Evolutionary conservation across 2,113 vertebrate genomes (phyloP).

Genomic region (Hystrix brachyura): DNA sequence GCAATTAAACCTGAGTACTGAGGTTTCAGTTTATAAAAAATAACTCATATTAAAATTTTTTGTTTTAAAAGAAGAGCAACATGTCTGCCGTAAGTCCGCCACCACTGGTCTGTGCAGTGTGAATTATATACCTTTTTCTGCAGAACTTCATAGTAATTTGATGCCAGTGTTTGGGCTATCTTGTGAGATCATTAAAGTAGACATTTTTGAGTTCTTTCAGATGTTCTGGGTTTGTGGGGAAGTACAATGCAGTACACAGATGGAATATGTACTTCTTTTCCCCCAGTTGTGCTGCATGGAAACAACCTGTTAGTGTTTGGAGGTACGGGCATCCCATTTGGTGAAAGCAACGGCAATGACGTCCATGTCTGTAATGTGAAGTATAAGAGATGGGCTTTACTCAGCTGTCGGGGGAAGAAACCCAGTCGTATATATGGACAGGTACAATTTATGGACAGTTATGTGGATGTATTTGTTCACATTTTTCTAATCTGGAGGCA

Average conservation of each 20-base stretch:
- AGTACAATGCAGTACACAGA: background rate
- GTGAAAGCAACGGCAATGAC: conserved; percentile 97
- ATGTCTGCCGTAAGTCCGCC: background rate
- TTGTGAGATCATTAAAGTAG: background rate
- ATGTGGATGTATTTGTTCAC: background rate
- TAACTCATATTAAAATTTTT: background rate
- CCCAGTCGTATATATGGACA: conserved; percentile 98
- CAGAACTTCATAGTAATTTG: background rate
- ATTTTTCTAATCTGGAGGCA: background rate
- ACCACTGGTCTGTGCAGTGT: background rate
- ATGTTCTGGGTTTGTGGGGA: background rate
- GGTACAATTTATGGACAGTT: conserved; percentile 85
- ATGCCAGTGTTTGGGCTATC: background rate
- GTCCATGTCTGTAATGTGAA: conserved; percentile 98
- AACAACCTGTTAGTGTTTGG: conserved; percentile 99
- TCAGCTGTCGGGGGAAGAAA: conserved; percentile 98
- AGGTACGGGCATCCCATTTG: conserved; percentile 98
- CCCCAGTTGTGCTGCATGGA: conserved; percentile 95
- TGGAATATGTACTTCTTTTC: conserved; percentile 51
- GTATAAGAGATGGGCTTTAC: conserved; percentile 97
- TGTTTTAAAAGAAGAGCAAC: background rate
- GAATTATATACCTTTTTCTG: background rate
- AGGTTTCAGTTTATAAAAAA: background rate
- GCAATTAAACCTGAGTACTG: background rate
- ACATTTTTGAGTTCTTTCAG: background rate